Evolutionary conservation across 2,797 vertebrate genomes (phyloP), one percentile per base, ranked within the genome.

Genomic region (Manis javanica): DNA sequence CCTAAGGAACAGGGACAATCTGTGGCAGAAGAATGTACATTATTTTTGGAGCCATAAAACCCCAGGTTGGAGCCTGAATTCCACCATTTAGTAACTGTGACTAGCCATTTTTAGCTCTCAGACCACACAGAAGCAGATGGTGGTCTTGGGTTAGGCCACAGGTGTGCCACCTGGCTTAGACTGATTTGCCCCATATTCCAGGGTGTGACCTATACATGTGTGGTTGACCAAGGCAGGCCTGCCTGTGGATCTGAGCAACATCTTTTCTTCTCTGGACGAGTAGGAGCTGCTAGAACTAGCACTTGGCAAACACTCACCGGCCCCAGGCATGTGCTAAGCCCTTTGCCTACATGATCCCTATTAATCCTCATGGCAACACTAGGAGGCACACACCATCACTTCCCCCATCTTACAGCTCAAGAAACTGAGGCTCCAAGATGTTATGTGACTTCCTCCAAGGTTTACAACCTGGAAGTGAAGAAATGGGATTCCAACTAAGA

Each of bases 141-240:
- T 46, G 46, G 46, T 46, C 46, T 46, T 46, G 46, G 46, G 46
- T 46, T 12, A 46, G 46, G 10, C 10, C 46, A 11, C 46, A 46
- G 46, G 46, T 46, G 46, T 46, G 46, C 46, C 46, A 46, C 46
- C 46, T 46, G 46, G 11, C 46, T 46, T 46, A 46, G 46, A 46
- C 46, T 46, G 46, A 46, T 46, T 39, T 31, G 49, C 42, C 66
- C 2, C 19, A 23, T 3, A 7, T 24, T 49, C 23, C 0, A 0
- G 34, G 51, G 42, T 11, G 26, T 2, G n/a, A 23, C 19, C 46
- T 5, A 14, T 5, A n/a, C 26, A 55, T n/a, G 4, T 0, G 0
- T 2, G 26, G 12, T 14, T 34, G 39, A 49, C 21, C 0, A 0
- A 3, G 13, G 53, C 63, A 63, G 18, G 64, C 53, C 42, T 31